phyloP scores from a whole-genome alignment of 2,797 vertebrate species.

The Tiaroga cobitis region DNA sequence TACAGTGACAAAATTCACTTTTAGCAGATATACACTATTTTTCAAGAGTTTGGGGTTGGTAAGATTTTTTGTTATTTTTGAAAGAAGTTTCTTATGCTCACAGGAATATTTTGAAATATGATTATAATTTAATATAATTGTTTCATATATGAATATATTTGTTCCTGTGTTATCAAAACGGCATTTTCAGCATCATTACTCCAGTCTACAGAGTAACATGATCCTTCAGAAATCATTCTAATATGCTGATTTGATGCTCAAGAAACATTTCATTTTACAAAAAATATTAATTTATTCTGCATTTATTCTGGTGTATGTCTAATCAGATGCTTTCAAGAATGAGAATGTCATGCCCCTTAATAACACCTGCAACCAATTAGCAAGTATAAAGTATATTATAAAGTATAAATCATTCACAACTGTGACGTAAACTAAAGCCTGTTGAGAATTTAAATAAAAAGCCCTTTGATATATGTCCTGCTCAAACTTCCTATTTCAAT shows the following conservation, averaged over 20 bases:
- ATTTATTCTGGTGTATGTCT: not conserved
- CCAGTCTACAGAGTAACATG: not conserved
- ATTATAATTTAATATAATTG: not conserved
- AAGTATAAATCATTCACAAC: not conserved
- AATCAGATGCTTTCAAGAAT: not conserved
- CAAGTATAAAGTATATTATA: too few relatives aligned
- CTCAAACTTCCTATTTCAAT: not conserved
- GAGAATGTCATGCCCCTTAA: not conserved
- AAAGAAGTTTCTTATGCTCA: not conserved
- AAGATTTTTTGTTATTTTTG: not conserved
- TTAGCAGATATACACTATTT: not conserved
- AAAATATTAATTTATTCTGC: not conserved
- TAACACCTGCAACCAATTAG: not conserved
- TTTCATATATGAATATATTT: too few relatives aligned
- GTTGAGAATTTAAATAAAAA: not conserved
- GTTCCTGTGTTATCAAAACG: not conserved
- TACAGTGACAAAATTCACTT: not conserved
- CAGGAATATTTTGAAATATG: not conserved
- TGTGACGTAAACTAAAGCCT: not conserved
- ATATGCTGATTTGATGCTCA: not conserved
- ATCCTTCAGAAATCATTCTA: not conserved
- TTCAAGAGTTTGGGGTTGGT: not conserved
- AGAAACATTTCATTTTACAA: not conserved
- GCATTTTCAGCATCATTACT: not conserved
- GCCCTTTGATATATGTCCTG: not conserved